Evolutionary conservation across 2,797 vertebrate genomes (phyloP).

Genomic region (Pristis pectinata): DNA sequence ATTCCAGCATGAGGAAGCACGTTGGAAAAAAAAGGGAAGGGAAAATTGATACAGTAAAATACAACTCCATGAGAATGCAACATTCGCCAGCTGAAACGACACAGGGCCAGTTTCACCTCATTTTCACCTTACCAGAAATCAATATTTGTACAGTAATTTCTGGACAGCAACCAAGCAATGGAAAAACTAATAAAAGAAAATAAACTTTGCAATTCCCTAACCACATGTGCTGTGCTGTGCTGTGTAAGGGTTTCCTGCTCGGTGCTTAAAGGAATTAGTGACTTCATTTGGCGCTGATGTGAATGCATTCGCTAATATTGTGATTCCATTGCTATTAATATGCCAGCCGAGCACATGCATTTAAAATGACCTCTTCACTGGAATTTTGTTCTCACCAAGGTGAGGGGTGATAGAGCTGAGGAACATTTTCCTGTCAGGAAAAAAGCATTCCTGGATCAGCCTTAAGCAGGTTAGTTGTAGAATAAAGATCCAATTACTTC

Average conservation of each 20-base stretch:
- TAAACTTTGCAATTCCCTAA: conserved; percentile 35
- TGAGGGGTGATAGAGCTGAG: not conserved
- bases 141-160: conserved; percentile 38
- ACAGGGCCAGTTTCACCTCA: conserved; percentile 29
- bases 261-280: not conserved
- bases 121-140: conserved; percentile 36
- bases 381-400: not conserved
- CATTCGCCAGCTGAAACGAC: not conserved
- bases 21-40: not conserved
- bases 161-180: conserved; percentile 31
- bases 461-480: not conserved
- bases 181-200: conserved; percentile 39
- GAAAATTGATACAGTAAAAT: not conserved
- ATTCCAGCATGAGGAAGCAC: not conserved
- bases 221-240: not conserved
- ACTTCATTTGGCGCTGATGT: conserved; percentile 31
- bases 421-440: not conserved
- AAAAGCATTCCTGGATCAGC: not conserved
- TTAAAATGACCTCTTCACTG: not conserved
- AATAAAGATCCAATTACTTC: not conserved
- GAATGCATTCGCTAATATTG: not conserved
- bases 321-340: conserved; percentile 23
- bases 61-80: not conserved
- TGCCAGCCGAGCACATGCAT: not conserved
- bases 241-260: conserved; percentile 27